Evolutionary conservation across 2,797 vertebrate species (phyloP).

Genomic region (Florisuga fusca): DNA sequence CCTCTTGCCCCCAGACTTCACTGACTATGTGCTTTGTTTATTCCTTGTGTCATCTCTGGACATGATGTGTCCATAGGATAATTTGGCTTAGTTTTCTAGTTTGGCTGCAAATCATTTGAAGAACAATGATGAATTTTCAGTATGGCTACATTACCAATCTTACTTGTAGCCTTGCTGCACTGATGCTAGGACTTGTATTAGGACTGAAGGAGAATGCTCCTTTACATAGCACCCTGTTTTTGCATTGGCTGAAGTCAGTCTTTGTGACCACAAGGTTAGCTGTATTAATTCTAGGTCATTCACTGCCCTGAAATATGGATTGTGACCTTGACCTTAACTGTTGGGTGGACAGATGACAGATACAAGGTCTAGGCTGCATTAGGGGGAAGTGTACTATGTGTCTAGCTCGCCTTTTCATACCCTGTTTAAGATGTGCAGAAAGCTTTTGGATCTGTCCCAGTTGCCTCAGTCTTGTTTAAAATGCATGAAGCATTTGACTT

Average conservation of each 20-base stretch:
- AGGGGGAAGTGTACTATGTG: neutral
- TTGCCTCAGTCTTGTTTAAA: constrained; percentile 43
- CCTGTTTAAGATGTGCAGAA: neutral
- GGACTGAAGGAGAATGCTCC: neutral
- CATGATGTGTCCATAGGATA: neutral
- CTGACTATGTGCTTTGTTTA: neutral
- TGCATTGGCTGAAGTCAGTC: constrained; percentile 4
- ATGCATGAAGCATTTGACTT: constrained; percentile 23
- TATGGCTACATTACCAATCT: neutral
- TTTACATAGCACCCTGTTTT: neutral
- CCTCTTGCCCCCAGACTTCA: neutral
- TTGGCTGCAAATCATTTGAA: neutral
- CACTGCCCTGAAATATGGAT: constrained; percentile 2
- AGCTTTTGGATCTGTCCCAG: constrained; percentile 25
- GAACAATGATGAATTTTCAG: neutral
- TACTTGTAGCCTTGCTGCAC: neutral
- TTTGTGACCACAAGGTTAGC: neutral
- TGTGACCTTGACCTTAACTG: constrained; percentile 38
- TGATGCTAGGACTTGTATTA: neutral
- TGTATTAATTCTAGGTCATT: constrained; percentile 20
- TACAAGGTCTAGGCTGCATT: neutral
- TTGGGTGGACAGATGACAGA: neutral
- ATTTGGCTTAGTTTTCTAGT: neutral
- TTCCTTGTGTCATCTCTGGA: constrained; percentile 20
- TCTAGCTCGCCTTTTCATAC: neutral